phyloP scores from a whole-genome alignment of 2,888 invertebrate genomes.

The Tinea trinotella region DNA sequence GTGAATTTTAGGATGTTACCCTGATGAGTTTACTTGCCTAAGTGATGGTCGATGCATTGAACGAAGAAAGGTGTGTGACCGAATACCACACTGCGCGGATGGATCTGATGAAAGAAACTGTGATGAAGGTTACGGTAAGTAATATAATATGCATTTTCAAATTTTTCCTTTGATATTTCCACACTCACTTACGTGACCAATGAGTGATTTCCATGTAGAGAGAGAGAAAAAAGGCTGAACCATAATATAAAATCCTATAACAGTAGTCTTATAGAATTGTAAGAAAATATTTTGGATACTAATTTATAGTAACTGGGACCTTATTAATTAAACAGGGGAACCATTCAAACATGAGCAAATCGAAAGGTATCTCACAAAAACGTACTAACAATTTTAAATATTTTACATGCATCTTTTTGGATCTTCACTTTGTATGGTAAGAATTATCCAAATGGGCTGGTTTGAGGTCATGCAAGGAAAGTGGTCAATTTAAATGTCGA shows the following conservation, averaged over 20 bases:
- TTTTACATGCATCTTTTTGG: conserved; percentile 35
- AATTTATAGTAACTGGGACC: no score
- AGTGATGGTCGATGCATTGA: conserved; percentile 75
- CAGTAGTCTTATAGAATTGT: no score
- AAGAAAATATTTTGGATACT: no score
- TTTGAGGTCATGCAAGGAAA: conserved; percentile 49
- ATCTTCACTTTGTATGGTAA: not conserved
- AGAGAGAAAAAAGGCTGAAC: no score
- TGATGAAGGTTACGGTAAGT: not conserved
- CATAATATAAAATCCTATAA: no score
- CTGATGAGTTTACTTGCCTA: conserved; percentile 58
- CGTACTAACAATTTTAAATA: not conserved
- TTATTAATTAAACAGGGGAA: no score
- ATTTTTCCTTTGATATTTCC: no score
- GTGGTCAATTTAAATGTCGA: conserved; percentile 78
- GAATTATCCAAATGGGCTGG: conserved; percentile 43
- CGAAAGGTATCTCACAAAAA: no score
- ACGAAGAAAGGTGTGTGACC: conserved; percentile 71
- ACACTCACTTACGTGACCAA: no score
- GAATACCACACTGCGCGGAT: conserved; percentile 73
- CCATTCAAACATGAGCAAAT: no score
- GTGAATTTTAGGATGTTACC: not conserved
- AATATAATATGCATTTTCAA: no score
- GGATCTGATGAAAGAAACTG: conserved; percentile 71
- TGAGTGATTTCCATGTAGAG: no score